Base-by-base conservation (phyloP, 2,797 vertebrate species). In the Leptodactylus fallax region DNA sequence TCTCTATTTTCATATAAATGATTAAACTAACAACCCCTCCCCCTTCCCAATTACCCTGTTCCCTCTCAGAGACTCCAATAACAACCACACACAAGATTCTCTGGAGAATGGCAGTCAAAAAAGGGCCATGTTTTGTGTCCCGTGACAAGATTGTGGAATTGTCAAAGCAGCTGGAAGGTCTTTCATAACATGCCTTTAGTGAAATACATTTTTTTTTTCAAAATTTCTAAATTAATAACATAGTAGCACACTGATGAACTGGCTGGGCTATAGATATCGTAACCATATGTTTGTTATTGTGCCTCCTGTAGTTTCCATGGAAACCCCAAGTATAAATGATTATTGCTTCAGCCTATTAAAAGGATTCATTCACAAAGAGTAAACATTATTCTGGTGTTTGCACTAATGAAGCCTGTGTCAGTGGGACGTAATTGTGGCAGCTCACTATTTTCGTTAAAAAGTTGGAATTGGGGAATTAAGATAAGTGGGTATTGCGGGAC, bases 201-300 rank as follows among this genome's bases (percentile, higher is more conserved):
- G 11, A 8, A 78, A 16, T 56, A 14, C 53, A 17, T 5, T 77
- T 61, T 49, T 63, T 55, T 17, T 45, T 47, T 36, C 36, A 1
- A 36, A 36, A 16, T 83, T 83, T 69, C 27, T 69, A 83, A 23
- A 86, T 76, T 49, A 58, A 90, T 85, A 91, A 89, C 90, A 91
- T 85, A 36, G 92, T 92, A 92, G 25, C 65, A 79, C 77, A 83
- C 45, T 83, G 61, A 71, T 83, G 69, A 47, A 58, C 36, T 21
- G 13, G 58, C 23, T 91, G 84, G 85, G 92, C 91, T 92, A 92
- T 85, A 90, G 90, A 90, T 91, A 89, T 85, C 80, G 45, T 83
- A 87, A 89, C 87, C 85, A 91, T 90, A 55, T 19, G 90, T 92
- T 91, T 88, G 85, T 90, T 92, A 90, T 91, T 92, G 90, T 88